These are phyloP conservation scores for Brenthis hecate DNA, from an alignment of 2,888 invertebrate genomes.

Conservation along the genomic window DNA sequence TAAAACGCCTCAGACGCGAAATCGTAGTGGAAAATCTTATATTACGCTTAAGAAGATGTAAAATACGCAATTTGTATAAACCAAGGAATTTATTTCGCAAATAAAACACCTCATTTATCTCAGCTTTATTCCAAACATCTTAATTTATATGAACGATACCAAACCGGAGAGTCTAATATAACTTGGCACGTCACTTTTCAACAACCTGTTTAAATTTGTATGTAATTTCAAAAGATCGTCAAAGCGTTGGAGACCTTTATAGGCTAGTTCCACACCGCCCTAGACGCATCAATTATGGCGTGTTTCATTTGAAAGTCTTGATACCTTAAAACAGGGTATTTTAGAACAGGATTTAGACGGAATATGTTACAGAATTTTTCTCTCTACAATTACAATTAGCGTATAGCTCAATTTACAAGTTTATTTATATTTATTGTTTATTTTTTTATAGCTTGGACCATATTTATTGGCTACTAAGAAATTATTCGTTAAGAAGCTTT, in stretches of 20 bases:
- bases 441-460: no score
- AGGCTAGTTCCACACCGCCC: conserved; percentile 18
- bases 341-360: no score
- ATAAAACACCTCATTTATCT: conserved; percentile 35
- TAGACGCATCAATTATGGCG: no score
- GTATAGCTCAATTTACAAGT: no score
- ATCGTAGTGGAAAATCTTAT: no score
- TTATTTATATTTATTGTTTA: not conserved
- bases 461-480: no score
- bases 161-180: conserved; percentile 31
- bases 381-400: no score
- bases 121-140: conserved; percentile 39
- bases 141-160: conserved; percentile 44
- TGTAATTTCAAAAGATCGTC: conserved; percentile 28
- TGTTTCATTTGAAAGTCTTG: not conserved
- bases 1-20: no score
- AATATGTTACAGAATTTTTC: no score
- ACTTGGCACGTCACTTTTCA: conserved; percentile 36
- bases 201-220: conserved; percentile 20
- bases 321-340: not conserved
- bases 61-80: conserved; percentile 26
- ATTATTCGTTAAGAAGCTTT: no score
- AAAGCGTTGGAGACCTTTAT: conserved; percentile 36
- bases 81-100: conserved; percentile 36
- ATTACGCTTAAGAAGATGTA: not conserved